Evolutionary conservation across 1,140 invertebrate species (phyloP).

Genomic region (Rhagoletis pomonella): DNA sequence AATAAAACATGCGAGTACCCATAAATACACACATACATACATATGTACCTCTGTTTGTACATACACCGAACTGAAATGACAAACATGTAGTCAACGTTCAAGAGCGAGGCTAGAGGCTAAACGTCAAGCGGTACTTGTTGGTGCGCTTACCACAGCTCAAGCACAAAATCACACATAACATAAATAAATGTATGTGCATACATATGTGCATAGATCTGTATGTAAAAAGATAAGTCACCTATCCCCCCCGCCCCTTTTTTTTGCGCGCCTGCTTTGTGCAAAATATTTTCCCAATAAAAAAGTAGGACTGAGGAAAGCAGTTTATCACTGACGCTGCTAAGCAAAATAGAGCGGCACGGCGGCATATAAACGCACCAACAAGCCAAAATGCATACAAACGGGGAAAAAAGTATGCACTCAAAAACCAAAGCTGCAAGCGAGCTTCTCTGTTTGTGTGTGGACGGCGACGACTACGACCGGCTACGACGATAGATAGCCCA

Average conservation of each 20-base stretch:
- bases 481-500: slow-evolving; percentile 57
- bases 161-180: neutral
- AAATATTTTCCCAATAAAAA: slow-evolving; percentile 13
- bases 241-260: neutral
- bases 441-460: neutral
- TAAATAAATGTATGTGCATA: neutral
- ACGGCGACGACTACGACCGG: slow-evolving; percentile 29
- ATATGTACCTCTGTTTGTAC: neutral
- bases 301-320: neutral
- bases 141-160: neutral
- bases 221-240: neutral
- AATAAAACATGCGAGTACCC: neutral
- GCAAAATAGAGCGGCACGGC: neutral
- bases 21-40: neutral
- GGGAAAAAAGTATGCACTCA: neutral
- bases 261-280: neutral
- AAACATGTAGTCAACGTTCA: slow-evolving; percentile 18
- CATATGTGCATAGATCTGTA: neutral
- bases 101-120: slow-evolving; percentile 35
- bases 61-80: neutral
- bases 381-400: neutral
- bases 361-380: neutral
- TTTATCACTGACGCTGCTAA: slow-evolving; percentile 15
- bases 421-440: neutral
- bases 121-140: slow-evolving; percentile 32